Evolutionary conservation across 1,140 invertebrate genomes (phyloP).

Genomic region (Harpegnathos saltator): DNA sequence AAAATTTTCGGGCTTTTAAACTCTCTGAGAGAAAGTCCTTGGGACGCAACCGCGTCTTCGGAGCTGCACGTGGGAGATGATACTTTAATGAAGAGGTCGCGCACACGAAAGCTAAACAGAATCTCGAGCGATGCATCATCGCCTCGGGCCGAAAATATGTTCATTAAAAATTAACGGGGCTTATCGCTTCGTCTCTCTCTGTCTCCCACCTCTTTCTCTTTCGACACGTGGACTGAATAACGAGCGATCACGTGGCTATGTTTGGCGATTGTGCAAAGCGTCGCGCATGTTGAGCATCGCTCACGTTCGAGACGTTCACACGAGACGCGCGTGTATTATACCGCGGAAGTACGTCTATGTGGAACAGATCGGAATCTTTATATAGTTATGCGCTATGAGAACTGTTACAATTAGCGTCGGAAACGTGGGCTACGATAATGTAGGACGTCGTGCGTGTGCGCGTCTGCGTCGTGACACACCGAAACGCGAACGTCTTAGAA

Average conservation of each 20-base stretch:
- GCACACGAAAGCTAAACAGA: not conserved
- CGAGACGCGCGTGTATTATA: not conserved
- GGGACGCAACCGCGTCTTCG: not conserved
- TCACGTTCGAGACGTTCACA: constrained; percentile 4
- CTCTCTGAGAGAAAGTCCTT: too few relatives aligned
- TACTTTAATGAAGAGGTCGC: constrained; percentile 13
- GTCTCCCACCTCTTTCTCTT: too few relatives aligned
- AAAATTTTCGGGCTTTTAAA: too few relatives aligned
- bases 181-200: not conserved
- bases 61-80: not conserved
- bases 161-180: constrained; percentile 46
- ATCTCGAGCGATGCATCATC: not conserved
- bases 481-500: constrained; percentile 2
- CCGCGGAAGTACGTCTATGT: constrained; percentile 2
- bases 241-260: not conserved
- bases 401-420: constrained; percentile 26
- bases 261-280: not conserved
- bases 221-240: not conserved
- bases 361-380: constrained; percentile 14
- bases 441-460: not conserved
- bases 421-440: not conserved
- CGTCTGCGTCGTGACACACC: not conserved
- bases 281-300: not conserved
- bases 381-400: not conserved
- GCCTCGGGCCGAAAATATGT: not conserved